Conservation (phyloP, 2,888 invertebrate genomes). For the Plagodis dolabraria region DNA sequence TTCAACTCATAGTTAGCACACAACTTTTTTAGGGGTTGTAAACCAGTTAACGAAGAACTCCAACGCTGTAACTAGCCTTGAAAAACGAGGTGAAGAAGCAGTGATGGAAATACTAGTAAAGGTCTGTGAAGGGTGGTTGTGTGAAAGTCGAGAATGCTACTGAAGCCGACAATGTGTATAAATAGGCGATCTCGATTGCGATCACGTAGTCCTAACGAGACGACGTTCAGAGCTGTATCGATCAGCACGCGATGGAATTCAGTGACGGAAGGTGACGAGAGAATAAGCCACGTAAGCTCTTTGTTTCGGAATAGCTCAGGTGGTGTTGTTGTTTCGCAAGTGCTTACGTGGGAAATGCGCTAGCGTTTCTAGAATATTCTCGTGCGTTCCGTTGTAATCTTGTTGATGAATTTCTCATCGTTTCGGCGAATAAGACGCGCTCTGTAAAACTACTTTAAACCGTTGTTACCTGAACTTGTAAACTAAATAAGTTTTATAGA, state of each 20-base stretch:
- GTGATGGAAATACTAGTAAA: constrained; percentile 35
- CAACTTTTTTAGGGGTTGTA: constrained; percentile 63
- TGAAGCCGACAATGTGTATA: constrained; percentile 76
- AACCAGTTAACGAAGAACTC: constrained; percentile 55
- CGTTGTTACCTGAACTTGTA: too few species aligned
- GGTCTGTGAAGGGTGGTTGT: constrained; percentile 55
- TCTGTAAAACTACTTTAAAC: too few species aligned
- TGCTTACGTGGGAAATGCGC: constrained; percentile 11
- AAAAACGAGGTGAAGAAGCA: constrained; percentile 29
- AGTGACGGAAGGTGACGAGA: constrained; percentile 41
- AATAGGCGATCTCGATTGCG: constrained; percentile 80
- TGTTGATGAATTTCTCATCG: constrained; percentile 2
- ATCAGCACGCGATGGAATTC: constrained; percentile 64
- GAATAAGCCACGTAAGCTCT: constrained; percentile 39
- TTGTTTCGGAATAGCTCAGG: constrained; percentile 39
- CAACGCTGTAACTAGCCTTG: constrained; percentile 13
- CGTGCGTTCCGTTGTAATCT: constrained; percentile 1
- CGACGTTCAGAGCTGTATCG: constrained; percentile 62
- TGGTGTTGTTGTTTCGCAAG: constrained; percentile 28
- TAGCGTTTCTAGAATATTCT: constrained; percentile 11
- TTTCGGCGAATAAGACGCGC: too few species aligned
- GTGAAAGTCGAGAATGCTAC: constrained; percentile 57
- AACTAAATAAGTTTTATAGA: too few species aligned
- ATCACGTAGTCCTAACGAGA: constrained; percentile 81
- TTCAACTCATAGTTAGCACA: constrained; percentile 69